Evolutionary conservation across 2,888 invertebrate genomes (phyloP).

Genomic region (Ceraclea dissimilis): DNA sequence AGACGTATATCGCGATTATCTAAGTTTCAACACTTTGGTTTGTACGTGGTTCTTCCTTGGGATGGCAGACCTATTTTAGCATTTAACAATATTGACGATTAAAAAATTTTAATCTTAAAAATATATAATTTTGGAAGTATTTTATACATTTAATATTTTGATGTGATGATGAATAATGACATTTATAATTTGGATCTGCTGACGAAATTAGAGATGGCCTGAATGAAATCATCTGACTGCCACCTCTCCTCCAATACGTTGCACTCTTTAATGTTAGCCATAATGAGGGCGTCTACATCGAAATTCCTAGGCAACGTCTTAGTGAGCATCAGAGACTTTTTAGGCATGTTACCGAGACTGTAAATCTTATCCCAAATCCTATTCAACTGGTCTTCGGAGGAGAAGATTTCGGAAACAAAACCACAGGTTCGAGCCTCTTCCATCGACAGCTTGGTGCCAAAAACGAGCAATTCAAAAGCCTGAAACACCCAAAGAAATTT

Average conservation of each 20-base stretch:
- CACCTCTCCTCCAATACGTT: conserved; percentile 56
- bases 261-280: conserved; percentile 62
- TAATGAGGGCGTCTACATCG: conserved; percentile 53
- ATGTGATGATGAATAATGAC: conserved; percentile 3
- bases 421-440: conserved; percentile 70
- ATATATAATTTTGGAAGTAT: background rate
- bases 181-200: conserved; percentile 17
- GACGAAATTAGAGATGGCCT: conserved; percentile 52
- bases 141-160: background rate
- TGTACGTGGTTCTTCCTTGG: too few relatives aligned
- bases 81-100: too few relatives aligned
- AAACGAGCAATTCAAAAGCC: conserved; percentile 55
- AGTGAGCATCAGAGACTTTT: conserved; percentile 52
- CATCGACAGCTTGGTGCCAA: conserved; percentile 72
- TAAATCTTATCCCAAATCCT: conserved; percentile 53
- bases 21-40: too few relatives aligned
- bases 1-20: too few relatives aligned
- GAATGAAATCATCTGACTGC: conserved; percentile 56
- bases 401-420: conserved; percentile 73
- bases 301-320: conserved; percentile 62
- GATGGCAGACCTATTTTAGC: too few relatives aligned
- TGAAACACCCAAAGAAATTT: conserved; percentile 32
- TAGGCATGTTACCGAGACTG: conserved; percentile 48
- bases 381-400: conserved; percentile 51
- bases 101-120: too few relatives aligned